A percentile compares a stretch with the other conserved stretches of the same genome.
Conservation (phyloP, 2,113 vertebrate genomes). For the Anolis sagrei region DNA sequence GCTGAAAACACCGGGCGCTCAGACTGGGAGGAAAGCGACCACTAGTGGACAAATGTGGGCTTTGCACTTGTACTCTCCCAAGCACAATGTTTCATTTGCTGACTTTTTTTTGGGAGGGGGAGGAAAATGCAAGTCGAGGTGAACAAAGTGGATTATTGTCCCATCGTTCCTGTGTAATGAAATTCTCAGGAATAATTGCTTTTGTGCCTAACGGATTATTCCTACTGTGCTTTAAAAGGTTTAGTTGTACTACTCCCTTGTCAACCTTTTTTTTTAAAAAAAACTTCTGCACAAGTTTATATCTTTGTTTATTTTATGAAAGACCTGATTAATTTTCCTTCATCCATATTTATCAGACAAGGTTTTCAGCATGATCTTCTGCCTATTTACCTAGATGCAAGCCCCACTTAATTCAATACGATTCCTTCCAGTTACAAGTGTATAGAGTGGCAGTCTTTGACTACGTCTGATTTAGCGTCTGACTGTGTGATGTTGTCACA, state of each 20-base stretch:
- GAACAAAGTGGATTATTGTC: constrained; percentile 36
- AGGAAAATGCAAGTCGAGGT: constrained; percentile 23
- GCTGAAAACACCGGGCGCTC: constrained; percentile 75
- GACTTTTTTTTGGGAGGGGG: not conserved
- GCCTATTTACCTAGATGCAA: not conserved
- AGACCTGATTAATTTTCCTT: not conserved
- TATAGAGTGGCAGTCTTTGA: not conserved
- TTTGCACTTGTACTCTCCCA: constrained; percentile 74
- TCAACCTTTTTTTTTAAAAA: not conserved
- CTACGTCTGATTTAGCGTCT: not conserved
- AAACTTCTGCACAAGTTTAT: not conserved
- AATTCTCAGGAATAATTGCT: not conserved
- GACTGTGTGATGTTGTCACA: not conserved
- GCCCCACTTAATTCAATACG: not conserved
- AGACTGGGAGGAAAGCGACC: constrained; percentile 80
- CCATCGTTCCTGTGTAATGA: not conserved
- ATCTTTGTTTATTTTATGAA: constrained; percentile 1
- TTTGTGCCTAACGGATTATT: not conserved
- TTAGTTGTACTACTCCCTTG: constrained; percentile 31
- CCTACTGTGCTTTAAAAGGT: not conserved
- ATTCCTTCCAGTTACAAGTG: not conserved
- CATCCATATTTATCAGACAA: not conserved
- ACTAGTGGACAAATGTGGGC: constrained; percentile 82
- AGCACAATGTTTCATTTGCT: constrained; percentile 67
- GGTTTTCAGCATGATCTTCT: not conserved